These are phyloP conservation scores for Craseonycteris thonglongyai DNA, from an alignment of 2,113 vertebrate species.

Conservation along the genomic window DNA sequence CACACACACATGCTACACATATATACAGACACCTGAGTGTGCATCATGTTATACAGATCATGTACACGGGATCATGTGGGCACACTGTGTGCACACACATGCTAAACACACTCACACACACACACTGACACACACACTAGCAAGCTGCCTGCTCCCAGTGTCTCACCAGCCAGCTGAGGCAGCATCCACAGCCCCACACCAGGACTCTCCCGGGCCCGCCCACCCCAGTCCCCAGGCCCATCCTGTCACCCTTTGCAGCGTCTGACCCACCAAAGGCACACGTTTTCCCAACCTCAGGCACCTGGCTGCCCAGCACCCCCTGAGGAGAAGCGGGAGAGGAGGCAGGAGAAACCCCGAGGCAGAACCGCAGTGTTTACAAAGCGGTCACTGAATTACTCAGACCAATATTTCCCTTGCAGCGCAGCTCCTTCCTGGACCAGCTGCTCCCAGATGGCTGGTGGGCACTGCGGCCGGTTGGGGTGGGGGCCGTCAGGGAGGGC, in stretches of 20 bases:
- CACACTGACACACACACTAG: accelerated
- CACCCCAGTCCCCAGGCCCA: not conserved
- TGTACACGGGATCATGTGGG: not conserved
- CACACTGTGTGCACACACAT: accelerated
- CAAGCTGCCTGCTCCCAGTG: not conserved
- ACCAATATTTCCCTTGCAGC: conserved; percentile 72
- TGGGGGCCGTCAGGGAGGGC: too few relatives aligned
- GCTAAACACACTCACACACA: accelerated
- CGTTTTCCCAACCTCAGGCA: not conserved
- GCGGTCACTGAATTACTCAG: conserved; percentile 72
- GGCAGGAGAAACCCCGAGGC: conserved; percentile 26
- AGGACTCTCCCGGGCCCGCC: not conserved
- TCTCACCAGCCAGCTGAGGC: too few relatives aligned
- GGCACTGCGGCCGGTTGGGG: too few relatives aligned
- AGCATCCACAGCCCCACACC: not conserved
- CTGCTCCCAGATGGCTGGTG: conserved; percentile 55
- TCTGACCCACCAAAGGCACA: not conserved
- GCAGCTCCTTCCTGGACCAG: conserved; percentile 70
- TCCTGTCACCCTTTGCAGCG: not conserved
- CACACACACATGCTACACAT: too few relatives aligned
- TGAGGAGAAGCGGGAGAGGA: accelerated
- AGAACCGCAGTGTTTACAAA: conserved; percentile 71
- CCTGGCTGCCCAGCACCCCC: not conserved
- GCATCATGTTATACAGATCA: not conserved
- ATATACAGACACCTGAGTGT: not conserved